Conservation (phyloP, 2,113 vertebrate species). For the Cyanocitta stelleri region DNA sequence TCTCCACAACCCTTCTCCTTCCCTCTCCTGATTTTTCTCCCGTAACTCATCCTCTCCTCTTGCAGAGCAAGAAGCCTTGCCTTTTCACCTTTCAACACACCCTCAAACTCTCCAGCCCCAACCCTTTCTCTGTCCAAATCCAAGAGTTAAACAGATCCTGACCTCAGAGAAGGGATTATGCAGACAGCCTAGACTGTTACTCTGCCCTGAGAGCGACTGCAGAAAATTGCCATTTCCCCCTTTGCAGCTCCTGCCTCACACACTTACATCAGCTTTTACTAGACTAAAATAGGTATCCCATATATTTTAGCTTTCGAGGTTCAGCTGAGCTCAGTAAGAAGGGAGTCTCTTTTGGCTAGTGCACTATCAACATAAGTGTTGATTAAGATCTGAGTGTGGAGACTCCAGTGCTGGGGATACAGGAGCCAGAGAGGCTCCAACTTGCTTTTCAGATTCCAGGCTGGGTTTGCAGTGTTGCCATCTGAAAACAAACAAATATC, state of each 20-base stretch:
- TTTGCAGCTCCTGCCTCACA: neutral
- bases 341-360: neutral
- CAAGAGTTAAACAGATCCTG: neutral
- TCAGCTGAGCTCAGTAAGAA: neutral
- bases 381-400: neutral
- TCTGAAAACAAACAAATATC: conserved; percentile 46
- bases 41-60: neutral
- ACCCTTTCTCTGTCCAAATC: neutral
- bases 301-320: conserved; percentile 1
- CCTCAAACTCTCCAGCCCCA: neutral
- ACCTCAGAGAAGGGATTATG: neutral
- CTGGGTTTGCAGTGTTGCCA: conserved; percentile 6
- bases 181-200: neutral
- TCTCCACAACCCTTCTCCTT: neutral
- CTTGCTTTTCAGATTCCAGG: conserved; percentile 6
- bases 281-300: neutral
- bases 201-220: neutral
- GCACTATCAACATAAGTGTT: neutral
- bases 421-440: neutral
- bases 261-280: neutral
- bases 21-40: neutral
- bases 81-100: neutral
- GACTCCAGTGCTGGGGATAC: neutral
- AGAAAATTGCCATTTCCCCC: neutral
- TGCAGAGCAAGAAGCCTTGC: neutral